Percentiles rank a stretch among this genome's conserved stretches.
Evolutionary conservation across 2,113 vertebrate genomes (phyloP).

Genomic region (Arenaria interpres): DNA sequence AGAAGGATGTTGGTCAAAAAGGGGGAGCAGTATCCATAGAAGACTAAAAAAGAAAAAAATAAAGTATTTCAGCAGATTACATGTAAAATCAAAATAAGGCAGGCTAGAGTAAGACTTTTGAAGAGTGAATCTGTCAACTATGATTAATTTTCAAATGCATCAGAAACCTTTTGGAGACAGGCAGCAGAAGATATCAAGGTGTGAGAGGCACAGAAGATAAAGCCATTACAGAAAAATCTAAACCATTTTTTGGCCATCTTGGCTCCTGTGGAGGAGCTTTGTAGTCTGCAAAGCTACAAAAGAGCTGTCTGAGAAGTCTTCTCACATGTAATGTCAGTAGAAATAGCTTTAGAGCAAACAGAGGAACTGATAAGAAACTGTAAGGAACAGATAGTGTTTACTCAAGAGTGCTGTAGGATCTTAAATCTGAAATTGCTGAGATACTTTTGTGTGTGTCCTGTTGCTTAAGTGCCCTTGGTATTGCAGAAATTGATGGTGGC

Average conservation of each 20-base stretch:
- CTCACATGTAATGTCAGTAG: not conserved
- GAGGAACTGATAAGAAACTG: not conserved
- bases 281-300: not conserved
- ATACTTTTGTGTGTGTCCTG: not conserved
- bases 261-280: not conserved
- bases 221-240: not conserved
- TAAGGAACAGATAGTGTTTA: not conserved
- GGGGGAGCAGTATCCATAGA: not conserved
- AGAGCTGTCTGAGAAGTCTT: constrained; percentile 6
- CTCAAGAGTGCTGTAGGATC: not conserved
- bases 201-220: not conserved
- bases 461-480: not conserved
- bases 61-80: not conserved
- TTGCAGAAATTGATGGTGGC: not conserved
- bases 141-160: not conserved
- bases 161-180: not conserved
- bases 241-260: not conserved
- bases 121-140: not conserved
- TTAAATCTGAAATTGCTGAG: constrained; percentile 2
- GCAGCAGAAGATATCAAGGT: not conserved
- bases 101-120: not conserved
- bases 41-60: not conserved
- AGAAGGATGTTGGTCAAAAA: not conserved
- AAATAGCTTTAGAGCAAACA: not conserved
- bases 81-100: not conserved